These are phyloP conservation scores for Eupsilia transversa DNA, from an alignment of 2,888 invertebrate species.

Conservation along the genomic window DNA sequence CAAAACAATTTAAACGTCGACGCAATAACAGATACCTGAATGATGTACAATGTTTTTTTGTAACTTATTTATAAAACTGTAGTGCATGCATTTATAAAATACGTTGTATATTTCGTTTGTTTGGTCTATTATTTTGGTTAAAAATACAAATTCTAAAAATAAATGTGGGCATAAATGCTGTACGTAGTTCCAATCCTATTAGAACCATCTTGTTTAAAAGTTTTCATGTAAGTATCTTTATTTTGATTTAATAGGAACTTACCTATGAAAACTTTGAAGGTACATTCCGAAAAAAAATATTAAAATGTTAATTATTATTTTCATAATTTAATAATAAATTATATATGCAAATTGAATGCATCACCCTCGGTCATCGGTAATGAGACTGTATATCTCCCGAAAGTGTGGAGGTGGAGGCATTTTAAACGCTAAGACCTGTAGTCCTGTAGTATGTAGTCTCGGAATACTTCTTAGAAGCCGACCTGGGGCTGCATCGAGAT, in stretches of 20 bases:
- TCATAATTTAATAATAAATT: not conserved
- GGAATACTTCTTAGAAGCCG: no score
- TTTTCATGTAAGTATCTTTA: no score
- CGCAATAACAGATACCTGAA: conserved; percentile 84
- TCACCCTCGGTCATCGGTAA: no score
- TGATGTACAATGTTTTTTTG: conserved; percentile 81
- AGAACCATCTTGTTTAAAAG: not conserved
- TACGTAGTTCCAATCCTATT: not conserved
- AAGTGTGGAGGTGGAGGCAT: no score
- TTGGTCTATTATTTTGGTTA: conserved; percentile 53
- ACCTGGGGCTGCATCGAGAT: no score
- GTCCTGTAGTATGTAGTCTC: no score
- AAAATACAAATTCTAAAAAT: not conserved
- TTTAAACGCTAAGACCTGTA: no score
- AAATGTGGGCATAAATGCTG: not conserved
- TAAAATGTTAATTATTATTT: not conserved
- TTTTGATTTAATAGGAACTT: not conserved
- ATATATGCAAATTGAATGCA: no score
- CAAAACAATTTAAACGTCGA: conserved; percentile 75
- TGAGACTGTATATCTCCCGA: no score
- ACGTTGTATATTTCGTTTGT: conserved; percentile 45
- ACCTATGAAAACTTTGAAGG: not conserved
- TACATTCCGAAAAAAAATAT: not conserved
- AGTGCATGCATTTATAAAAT: conserved; percentile 66
- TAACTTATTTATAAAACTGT: conserved; percentile 70